These are phyloP conservation scores for Micromussa lordhowensis DNA, from an alignment of 92 coral and sea anemone genomes.

Conservation along the genomic window DNA sequence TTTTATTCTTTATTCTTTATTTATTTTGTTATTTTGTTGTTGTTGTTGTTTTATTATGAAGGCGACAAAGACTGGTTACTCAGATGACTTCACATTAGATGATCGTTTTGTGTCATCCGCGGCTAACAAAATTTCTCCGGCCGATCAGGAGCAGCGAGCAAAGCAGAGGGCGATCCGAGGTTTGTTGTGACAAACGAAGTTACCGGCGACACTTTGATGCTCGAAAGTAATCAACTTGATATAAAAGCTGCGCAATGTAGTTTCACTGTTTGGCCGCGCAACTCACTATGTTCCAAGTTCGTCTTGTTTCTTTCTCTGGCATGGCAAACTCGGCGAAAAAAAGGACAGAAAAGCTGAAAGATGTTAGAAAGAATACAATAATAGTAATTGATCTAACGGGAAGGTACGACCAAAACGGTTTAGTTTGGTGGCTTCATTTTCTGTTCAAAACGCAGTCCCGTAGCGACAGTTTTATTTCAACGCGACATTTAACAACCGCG, in stretches of 20 bases:
- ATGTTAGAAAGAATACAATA: too few relatives aligned
- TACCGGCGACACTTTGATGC: background rate
- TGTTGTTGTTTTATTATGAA: background rate
- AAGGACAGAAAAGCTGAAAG: too few relatives aligned
- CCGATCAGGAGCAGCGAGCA: conserved; percentile 87
- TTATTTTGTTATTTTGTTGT: background rate
- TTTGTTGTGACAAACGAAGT: background rate
- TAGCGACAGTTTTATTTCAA: background rate
- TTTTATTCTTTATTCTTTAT: background rate
- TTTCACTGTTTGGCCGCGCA: too few relatives aligned
- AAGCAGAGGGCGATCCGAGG: conserved; percentile 91
- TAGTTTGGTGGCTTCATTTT: background rate
- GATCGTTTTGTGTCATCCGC: conserved; percentile 97
- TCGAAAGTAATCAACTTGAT: too few relatives aligned
- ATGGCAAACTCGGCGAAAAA: too few relatives aligned
- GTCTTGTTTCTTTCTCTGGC: background rate
- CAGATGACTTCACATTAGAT: conserved; percentile 89
- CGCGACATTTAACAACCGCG: background rate
- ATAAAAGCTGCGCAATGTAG: too few relatives aligned
- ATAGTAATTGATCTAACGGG: too few relatives aligned
- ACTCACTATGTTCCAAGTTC: too few relatives aligned
- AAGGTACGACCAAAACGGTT: too few relatives aligned
- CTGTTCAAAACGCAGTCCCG: background rate
- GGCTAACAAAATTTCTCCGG: conserved; percentile 83
- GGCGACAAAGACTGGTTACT: conserved; percentile 79